Conservation (phyloP, 2,888 invertebrate genomes). For the Aphidius colemani region DNA sequence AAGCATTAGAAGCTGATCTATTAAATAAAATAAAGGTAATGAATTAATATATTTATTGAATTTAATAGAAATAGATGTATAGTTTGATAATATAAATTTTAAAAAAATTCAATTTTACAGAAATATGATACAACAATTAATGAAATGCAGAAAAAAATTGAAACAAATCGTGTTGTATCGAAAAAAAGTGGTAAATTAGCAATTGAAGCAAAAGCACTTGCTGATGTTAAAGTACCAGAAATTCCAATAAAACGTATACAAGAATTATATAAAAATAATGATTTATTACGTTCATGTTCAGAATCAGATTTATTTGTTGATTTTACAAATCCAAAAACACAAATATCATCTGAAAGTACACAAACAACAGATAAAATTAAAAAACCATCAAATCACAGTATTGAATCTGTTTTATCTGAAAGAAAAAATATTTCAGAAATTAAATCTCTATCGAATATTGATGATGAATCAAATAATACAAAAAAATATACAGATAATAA, state of each 20-base stretch:
- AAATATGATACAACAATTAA: constrained; percentile 56
- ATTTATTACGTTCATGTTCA: constrained; percentile 52
- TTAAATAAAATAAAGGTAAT: constrained; percentile 55
- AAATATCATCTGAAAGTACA: constrained; percentile 21
- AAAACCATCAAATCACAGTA: constrained; percentile 34
- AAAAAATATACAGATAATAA: constrained; percentile 6
- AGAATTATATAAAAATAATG: constrained; percentile 53
- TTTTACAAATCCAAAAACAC: constrained; percentile 8
- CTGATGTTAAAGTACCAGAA: constrained; percentile 57
- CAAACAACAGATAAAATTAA: constrained; percentile 14
- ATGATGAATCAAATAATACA: constrained; percentile 12
- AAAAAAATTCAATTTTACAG: constrained; percentile 33
- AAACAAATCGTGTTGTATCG: constrained; percentile 44
- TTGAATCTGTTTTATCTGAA: constrained; percentile 41
- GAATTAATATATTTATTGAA: constrained; percentile 1
- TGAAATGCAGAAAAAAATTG: constrained; percentile 57
- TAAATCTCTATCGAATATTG: not conserved
- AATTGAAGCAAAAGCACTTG: constrained; percentile 52
- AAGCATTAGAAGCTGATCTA: constrained; percentile 54
- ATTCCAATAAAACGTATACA: constrained; percentile 55
- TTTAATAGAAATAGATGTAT: constrained; percentile 2
- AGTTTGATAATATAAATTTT: not conserved
- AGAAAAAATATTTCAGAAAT: constrained; percentile 21
- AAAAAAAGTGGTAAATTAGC: constrained; percentile 53
- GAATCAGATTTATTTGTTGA: constrained; percentile 49